These are phyloP conservation scores for Nilaparvata lugens DNA, from an alignment of 1,140 invertebrate species.

Conservation along the genomic window DNA sequence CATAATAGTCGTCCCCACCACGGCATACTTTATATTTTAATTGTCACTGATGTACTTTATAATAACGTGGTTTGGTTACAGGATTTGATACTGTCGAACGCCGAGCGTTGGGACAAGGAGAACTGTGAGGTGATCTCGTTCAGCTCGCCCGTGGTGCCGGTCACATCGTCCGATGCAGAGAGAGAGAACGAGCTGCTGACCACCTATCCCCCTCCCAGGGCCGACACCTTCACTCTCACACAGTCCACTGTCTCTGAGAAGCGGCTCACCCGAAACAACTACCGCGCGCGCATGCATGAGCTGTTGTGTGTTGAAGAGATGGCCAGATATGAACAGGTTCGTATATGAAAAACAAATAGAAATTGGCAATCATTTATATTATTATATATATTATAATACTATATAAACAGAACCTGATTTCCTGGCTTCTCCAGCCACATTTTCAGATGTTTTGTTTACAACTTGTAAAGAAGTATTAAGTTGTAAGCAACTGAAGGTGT, in stretches of 20 bases:
- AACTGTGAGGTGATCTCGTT: slow-evolving; percentile 48
- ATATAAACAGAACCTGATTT: too few species aligned
- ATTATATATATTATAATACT: background rate
- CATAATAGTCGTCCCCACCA: too few species aligned
- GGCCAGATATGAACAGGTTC: slow-evolving; percentile 56
- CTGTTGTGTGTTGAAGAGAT: slow-evolving; percentile 71
- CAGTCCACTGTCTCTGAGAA: slow-evolving; percentile 57
- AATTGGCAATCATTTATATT: background rate
- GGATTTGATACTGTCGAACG: slow-evolving; percentile 47
- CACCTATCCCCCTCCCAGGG: slow-evolving; percentile 57
- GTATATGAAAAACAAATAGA: background rate
- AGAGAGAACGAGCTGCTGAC: slow-evolving; percentile 47
- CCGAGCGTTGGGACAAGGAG: slow-evolving; percentile 49
- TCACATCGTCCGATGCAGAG: slow-evolving; percentile 36
- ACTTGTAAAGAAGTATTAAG: too few species aligned
- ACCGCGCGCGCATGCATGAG: slow-evolving; percentile 67
- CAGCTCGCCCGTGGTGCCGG: slow-evolving; percentile 39
- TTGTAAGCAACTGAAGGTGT: too few species aligned
- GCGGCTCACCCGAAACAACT: slow-evolving; percentile 59
- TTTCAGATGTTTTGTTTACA: too few species aligned
- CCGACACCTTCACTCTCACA: slow-evolving; percentile 55
- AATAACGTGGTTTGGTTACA: too few species aligned
- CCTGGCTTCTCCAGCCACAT: too few species aligned
- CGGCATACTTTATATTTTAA: too few species aligned
- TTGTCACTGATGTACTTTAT: too few species aligned